Evolutionary conservation across 2,888 invertebrate genomes (phyloP).

Genomic region (Acrobasis suavella): DNA sequence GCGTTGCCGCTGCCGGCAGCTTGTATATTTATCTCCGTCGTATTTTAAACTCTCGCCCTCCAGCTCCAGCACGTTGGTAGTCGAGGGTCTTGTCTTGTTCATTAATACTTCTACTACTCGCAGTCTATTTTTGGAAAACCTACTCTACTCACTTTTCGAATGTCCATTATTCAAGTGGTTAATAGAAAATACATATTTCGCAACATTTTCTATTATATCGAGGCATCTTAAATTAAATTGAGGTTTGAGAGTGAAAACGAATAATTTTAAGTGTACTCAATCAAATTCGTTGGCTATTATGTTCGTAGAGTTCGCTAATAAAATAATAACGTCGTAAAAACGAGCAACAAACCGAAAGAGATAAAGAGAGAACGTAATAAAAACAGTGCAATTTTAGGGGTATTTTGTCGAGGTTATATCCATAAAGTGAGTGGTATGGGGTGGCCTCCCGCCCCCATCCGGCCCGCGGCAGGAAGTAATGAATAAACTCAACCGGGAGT

Average conservation of each 20-base stretch:
- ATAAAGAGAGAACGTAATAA: conserved; percentile 81
- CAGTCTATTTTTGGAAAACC: background rate
- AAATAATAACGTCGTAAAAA: conserved; percentile 77
- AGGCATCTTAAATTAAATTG: background rate
- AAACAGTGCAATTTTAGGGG: conserved; percentile 83
- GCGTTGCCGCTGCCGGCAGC: conserved; percentile 36
- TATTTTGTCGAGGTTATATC: conserved; percentile 83
- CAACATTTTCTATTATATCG: background rate
- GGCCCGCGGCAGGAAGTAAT: conserved; percentile 72
- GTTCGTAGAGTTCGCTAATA: conserved; percentile 63
- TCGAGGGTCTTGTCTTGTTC: conserved; percentile 1
- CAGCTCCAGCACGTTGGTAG: conserved; percentile 27
- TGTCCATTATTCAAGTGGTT: background rate
- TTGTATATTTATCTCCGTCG: conserved; percentile 38
- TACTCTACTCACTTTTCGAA: background rate
- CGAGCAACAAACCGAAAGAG: conserved; percentile 79
- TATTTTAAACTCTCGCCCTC: conserved; percentile 39
- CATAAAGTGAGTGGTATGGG: conserved; percentile 74
- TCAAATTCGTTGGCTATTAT: conserved; percentile 40
- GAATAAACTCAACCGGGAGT: conserved; percentile 79
- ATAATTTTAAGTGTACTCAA: conserved; percentile 30
- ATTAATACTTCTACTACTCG: background rate
- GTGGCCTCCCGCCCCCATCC: conserved; percentile 46
- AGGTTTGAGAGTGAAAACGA: conserved; percentile 18
- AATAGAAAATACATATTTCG: background rate